Conservation (phyloP, 2,888 invertebrate species). For the Ochlodes sylvanus region DNA sequence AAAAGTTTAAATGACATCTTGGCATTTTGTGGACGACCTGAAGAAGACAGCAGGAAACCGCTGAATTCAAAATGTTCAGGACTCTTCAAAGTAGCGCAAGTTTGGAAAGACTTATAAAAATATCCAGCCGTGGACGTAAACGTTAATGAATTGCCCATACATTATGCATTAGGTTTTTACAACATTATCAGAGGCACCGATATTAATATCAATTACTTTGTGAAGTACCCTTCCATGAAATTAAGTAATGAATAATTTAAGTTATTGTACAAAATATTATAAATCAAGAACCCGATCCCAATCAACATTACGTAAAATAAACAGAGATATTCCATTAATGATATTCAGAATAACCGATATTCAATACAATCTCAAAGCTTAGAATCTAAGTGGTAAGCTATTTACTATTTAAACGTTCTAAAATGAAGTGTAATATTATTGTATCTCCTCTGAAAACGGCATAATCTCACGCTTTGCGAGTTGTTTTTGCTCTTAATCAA, state of each 20-base stretch:
- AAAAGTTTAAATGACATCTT: too few relatives aligned
- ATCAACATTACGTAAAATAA: neutral
- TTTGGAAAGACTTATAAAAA: too few relatives aligned
- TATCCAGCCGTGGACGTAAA: too few relatives aligned
- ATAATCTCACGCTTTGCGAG: slow-evolving; percentile 22
- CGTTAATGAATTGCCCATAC: too few relatives aligned
- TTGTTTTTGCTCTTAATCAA: slow-evolving; percentile 25
- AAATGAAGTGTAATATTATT: slow-evolving; percentile 10
- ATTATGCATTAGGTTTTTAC: too few relatives aligned
- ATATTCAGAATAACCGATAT: slow-evolving; percentile 1
- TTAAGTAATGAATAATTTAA: neutral
- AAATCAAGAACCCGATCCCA: neutral
- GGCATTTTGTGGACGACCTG: too few relatives aligned
- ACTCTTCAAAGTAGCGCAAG: too few relatives aligned
- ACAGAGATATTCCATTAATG: neutral
- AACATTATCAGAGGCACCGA: too few relatives aligned
- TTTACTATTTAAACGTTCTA: slow-evolving; percentile 4
- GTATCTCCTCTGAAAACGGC: neutral
- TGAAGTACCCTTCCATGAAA: too few relatives aligned
- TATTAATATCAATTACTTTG: too few relatives aligned
- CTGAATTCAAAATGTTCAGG: too few relatives aligned
- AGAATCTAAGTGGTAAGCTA: neutral
- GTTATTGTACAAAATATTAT: neutral
- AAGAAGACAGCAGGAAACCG: too few relatives aligned
- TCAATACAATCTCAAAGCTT: neutral